phyloP scores from a whole-genome alignment of 2,113 vertebrate species.

The Numida meleagris region DNA sequence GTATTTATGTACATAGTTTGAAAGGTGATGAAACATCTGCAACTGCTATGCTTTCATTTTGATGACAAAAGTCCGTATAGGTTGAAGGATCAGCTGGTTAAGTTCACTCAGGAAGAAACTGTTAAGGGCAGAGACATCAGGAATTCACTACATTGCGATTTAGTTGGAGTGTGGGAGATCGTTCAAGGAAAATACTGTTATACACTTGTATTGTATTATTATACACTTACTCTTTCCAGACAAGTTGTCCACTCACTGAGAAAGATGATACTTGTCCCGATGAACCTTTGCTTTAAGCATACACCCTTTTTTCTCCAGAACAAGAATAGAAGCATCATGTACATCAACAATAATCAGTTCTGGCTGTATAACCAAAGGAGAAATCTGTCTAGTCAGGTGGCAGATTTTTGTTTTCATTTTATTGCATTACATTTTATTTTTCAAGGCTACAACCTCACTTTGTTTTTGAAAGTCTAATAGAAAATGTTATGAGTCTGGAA shows the following conservation, averaged over 20 bases:
- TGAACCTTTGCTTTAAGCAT: background rate
- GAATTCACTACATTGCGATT: background rate
- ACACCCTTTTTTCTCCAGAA: background rate
- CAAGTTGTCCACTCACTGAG: background rate
- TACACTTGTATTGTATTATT: background rate
- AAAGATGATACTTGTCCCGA: background rate
- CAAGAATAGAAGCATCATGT: background rate
- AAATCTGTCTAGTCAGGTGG: background rate
- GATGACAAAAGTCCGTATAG: background rate
- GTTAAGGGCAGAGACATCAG: background rate
- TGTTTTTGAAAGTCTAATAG: background rate
- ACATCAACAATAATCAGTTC: background rate
- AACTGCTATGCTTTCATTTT: background rate
- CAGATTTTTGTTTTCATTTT: background rate
- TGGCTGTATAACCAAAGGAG: background rate
- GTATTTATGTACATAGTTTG: background rate
- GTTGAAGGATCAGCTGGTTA: background rate
- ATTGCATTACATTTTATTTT: background rate
- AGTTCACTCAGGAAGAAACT: background rate
- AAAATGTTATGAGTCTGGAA: slow-evolving; percentile 8
- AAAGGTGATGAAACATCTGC: background rate
- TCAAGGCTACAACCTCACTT: background rate
- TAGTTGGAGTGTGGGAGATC: background rate
- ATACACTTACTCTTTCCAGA: background rate
- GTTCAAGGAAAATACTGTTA: background rate